Base-by-base conservation (phyloP, 64 coral and sea anemone genomes). In the Pachyseris speciosa region DNA sequence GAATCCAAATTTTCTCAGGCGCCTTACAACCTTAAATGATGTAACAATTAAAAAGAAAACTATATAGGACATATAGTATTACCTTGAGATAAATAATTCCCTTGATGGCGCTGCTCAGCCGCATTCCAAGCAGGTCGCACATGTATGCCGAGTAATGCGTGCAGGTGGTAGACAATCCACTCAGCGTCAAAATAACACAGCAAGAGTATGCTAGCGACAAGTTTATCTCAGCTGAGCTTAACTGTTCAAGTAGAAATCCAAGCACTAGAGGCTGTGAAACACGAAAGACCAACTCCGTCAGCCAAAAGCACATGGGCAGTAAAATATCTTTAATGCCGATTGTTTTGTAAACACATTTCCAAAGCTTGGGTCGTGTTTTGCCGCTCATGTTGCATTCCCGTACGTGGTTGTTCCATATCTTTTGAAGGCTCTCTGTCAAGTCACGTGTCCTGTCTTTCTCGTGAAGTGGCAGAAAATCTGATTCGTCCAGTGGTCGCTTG, bases 401-500 rank as follows among this genome's bases (percentile, higher is more conserved):
- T 8, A 68, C 65, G 12, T 68, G 30, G 32, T 16, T 3, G 29
- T 68, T 4, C 86, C 86, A 88, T 5, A 34, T 10, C 37, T 75
- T 40, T 72, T 72, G 40, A 38, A 88, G 86, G 5, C 48, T 20
- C 41, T 80, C n/a, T 12, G 69, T 88, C 7, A 80, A 20, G 24
- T 25, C 58, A 30, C 30, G 38, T 39, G 74, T 90, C n/a, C 65
- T 67, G 64, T 90, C 24, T 58, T 42, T 38, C 10, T 41, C 15
- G 1, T 45, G 44, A 9, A 90, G 45, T 47, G 89, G 84, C 4
- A 83, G 72, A 11, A 96, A 29, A 39, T 96, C 89, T 29, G 42
- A 51, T 45, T 91, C 71, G 44, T 92, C 84, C 28, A 96, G 39
- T 34, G 76, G 94, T 42, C 90, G 84, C 45, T 96, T 80, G 85